Base-by-base conservation (phyloP, 2,797 vertebrate species). In the Hoplostethus atlanticus region DNA sequence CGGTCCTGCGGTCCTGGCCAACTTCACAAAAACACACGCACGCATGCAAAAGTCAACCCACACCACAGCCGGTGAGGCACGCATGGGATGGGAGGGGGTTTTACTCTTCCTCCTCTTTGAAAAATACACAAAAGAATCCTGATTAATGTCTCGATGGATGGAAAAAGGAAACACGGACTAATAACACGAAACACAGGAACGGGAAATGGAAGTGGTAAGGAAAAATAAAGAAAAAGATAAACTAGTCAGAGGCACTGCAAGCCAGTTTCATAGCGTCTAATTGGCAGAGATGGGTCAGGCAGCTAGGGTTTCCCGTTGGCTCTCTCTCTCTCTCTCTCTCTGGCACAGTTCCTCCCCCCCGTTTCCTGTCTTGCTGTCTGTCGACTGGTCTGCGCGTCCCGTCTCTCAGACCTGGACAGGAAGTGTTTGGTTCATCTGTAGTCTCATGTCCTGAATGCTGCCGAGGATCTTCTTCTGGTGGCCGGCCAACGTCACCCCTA, bases 341-440 rank as follows among this genome's bases (percentile, higher is more conserved):
- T 90, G 92, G 92, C 88, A 92, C 88, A 92, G 92, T 94, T 87
- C 86, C 78, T 89, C 86, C 38, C 91, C 86, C 59, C 31, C 77
- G 83, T 56, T 94, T 94, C 7, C 69, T 79, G 75, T 89, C 87
- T 76, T 80, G 78, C 83, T 85, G 84, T 89, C 88, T 83, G 84
- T 89, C 44, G 76, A 90, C 88, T 84, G 60, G 65, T 89, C 68
- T 71, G 79, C 74, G 68, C 61, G 80, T 81, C 81, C 80, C 30
- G 74, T 76, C 42, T 70, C 90, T 99, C 96, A 99, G 95, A 99
- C 98, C 94, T 99, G 97, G 90, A 99, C 97, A 0, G 98, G 97
- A 89, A 98, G 95, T 0, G 97, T 99, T 96, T 99, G 98, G 95
- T 98, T 99, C 97, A 99, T 98, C 93, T 99, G 98, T 93, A 98